These are phyloP conservation scores for Zaprionus obscuricornis DNA, from an alignment of 2,888 invertebrate genomes.

Conservation along the genomic window DNA sequence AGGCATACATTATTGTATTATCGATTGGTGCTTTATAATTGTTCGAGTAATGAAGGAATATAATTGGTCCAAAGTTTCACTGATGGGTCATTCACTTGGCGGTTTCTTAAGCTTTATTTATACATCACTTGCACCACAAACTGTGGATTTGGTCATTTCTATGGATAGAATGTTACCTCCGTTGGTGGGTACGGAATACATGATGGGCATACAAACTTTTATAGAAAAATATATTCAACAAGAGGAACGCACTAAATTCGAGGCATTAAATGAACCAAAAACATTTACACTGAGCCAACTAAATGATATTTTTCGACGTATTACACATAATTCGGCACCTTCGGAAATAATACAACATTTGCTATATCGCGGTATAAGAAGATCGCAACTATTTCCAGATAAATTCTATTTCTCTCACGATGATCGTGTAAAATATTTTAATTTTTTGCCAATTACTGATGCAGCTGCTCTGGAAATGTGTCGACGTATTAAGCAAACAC, in stretches of 20 bases:
- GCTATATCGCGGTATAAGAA: conserved; percentile 84
- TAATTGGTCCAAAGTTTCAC: conserved; percentile 87
- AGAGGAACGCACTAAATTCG: no score
- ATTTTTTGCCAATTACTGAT: conserved; percentile 16
- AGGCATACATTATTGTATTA: conserved; percentile 83
- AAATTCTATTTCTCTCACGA: conserved; percentile 84
- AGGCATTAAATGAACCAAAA: no score
- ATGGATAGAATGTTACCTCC: conserved; percentile 56
- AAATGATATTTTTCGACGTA: conserved; percentile 84
- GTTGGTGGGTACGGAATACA: not conserved
- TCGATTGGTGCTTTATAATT: conserved; percentile 83
- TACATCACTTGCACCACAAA: conserved; percentile 84
- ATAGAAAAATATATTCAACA: no score
- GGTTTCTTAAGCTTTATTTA: conserved; percentile 85
- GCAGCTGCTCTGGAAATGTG: conserved; percentile 85
- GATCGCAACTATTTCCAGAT: conserved; percentile 84
- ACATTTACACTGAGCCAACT: conserved; percentile 86
- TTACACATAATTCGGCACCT: conserved; percentile 85
- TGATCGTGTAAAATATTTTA: conserved; percentile 59
- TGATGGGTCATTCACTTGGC: conserved; percentile 88
- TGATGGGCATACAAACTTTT: not conserved
- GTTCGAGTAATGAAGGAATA: conserved; percentile 85
- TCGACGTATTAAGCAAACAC: conserved; percentile 83
- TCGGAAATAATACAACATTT: conserved; percentile 85
- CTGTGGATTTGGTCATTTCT: conserved; percentile 67